A percentile compares a stretch with the other conserved stretches of the same genome.
phyloP scores from a whole-genome alignment of 2,797 vertebrate genomes.

The Clarias laeviceps region DNA sequence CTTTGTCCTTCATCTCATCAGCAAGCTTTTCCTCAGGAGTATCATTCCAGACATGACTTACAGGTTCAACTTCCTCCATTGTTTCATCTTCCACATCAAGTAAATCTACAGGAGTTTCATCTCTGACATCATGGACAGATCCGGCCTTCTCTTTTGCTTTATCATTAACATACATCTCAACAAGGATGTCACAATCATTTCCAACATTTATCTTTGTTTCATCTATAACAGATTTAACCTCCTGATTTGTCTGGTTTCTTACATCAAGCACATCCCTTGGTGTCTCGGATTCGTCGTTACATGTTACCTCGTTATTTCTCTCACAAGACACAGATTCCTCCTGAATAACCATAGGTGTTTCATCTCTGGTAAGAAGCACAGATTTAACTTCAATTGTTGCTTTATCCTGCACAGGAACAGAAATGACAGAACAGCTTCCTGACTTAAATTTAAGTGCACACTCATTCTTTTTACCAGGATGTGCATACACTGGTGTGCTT shows the following conservation, averaged over 20 bases:
- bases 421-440: conserved; percentile 22
- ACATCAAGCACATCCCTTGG: background rate
- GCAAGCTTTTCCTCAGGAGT: background rate
- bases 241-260: background rate
- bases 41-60: background rate
- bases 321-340: background rate
- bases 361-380: conserved; percentile 8
- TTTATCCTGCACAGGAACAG: conserved; percentile 25
- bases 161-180: background rate
- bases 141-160: background rate
- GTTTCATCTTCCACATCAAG: conserved; percentile 25
- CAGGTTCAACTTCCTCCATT: background rate
- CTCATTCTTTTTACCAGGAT: conserved; percentile 15
- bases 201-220: background rate
- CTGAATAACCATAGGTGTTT: background rate
- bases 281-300: background rate
- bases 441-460: background rate
- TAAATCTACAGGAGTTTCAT: background rate
- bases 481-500: background rate
- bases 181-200: background rate
- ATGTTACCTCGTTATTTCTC: background rate
- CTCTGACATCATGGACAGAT: background rate
- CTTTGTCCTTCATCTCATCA: background rate
- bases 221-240: background rate
- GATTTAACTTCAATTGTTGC: background rate